Evolutionary conservation across 2,113 vertebrate species (phyloP).

Genomic region (Gambusia affinis): DNA sequence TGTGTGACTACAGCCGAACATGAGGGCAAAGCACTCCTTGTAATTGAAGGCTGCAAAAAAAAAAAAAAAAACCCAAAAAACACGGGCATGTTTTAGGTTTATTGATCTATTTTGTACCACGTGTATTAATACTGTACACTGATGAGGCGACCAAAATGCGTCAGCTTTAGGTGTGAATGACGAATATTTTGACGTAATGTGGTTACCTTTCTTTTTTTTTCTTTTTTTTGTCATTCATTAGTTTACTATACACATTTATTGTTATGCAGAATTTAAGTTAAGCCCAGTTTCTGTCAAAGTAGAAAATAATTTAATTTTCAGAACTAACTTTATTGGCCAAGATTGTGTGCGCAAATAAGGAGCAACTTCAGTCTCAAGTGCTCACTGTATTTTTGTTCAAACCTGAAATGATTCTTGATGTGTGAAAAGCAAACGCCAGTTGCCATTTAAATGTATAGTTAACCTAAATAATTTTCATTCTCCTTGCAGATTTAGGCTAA

Average conservation of each 20-base stretch:
- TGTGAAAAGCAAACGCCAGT: no score
- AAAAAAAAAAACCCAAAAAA: neutral
- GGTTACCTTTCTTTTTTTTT: neutral
- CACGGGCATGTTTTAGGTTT: neutral
- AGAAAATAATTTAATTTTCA: neutral
- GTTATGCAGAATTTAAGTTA: neutral
- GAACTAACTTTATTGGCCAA: no score
- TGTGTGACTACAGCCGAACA: conserved; percentile 38
- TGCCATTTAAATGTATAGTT: no score
- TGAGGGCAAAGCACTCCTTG: conserved; percentile 33
- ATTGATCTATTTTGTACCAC: neutral
- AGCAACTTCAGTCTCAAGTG: no score
- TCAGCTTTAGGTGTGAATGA: neutral
- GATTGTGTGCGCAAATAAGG: no score
- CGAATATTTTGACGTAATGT: neutral
- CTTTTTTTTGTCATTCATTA: no score
- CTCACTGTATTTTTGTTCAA: no score
- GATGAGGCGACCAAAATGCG: neutral
- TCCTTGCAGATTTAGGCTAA: no score
- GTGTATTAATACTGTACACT: neutral
- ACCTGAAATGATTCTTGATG: no score
- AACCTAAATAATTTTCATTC: no score
- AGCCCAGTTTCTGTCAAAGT: neutral
- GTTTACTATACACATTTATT: no score
- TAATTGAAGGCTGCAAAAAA: neutral